A percentile compares a stretch with the other conserved stretches of the same genome.
Evolutionary conservation across 2,797 vertebrate species (phyloP).

Genomic region (Lindbergichthys nudifrons): DNA sequence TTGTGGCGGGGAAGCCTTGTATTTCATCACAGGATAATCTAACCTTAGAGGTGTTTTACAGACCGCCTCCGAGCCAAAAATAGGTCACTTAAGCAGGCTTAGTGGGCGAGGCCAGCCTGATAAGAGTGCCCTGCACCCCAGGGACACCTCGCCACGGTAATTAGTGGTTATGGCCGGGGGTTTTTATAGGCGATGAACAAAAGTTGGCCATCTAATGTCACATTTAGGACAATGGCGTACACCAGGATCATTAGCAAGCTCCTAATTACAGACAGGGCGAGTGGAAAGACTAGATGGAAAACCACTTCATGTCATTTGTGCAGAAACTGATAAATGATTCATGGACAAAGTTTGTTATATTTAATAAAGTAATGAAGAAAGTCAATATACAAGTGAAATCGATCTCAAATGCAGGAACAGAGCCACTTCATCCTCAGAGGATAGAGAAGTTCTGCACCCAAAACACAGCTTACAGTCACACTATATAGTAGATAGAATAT

Average conservation of each 20-base stretch:
- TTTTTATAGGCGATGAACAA: slow-evolving; percentile 68
- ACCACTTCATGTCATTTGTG: neutral
- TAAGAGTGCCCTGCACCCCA: slow-evolving; percentile 54
- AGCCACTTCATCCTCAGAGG: too few relatives aligned
- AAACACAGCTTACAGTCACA: too few relatives aligned
- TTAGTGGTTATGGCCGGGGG: slow-evolving; percentile 80
- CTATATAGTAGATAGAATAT: too few relatives aligned
- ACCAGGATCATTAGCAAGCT: slow-evolving; percentile 74
- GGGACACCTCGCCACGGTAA: slow-evolving; percentile 76
- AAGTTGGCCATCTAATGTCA: slow-evolving; percentile 76
- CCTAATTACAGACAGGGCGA: slow-evolving; percentile 78
- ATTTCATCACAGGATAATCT: slow-evolving; percentile 84
- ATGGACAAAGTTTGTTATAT: too few relatives aligned
- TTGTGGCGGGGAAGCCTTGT: slow-evolving; percentile 74
- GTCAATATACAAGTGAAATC: too few relatives aligned
- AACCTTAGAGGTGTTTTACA: slow-evolving; percentile 84
- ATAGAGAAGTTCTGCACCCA: too few relatives aligned
- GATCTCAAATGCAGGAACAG: too few relatives aligned
- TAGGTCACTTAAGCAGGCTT: slow-evolving; percentile 84
- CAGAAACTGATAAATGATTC: too few relatives aligned
- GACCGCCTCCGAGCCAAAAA: slow-evolving; percentile 75
- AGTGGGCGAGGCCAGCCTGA: slow-evolving; percentile 67
- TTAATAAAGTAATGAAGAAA: too few relatives aligned
- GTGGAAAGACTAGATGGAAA: slow-evolving; percentile 18
- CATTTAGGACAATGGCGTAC: slow-evolving; percentile 72